phyloP scores from a whole-genome alignment of 2,888 invertebrate species.

The Apeira syringaria region DNA sequence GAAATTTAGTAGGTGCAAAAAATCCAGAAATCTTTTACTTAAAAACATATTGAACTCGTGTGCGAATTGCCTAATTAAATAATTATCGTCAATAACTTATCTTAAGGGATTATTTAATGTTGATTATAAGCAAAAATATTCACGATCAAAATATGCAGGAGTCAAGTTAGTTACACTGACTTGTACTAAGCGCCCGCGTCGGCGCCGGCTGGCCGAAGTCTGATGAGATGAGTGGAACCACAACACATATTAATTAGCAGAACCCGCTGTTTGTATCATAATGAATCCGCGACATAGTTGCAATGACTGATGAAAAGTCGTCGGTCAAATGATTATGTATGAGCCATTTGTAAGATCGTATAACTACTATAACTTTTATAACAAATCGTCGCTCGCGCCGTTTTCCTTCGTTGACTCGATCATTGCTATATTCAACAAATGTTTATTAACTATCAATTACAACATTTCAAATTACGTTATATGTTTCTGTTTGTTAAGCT shows the following conservation, averaged over 20 bases:
- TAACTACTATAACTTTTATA: constrained; percentile 30
- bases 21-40: too few relatives aligned
- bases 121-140: too few relatives aligned
- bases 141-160: too few relatives aligned
- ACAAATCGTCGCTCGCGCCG: constrained; percentile 31
- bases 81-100: too few relatives aligned
- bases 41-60: too few relatives aligned
- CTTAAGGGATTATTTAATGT: too few relatives aligned
- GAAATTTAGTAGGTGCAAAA: too few relatives aligned
- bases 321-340: constrained; percentile 38
- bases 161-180: too few relatives aligned
- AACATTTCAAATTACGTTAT: constrained; percentile 12
- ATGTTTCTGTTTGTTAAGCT: neutral
- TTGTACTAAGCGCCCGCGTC: too few relatives aligned
- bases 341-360: constrained; percentile 43
- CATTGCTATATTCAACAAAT: constrained; percentile 19
- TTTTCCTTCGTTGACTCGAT: constrained; percentile 23
- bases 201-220: neutral
- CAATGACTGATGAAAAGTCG: constrained; percentile 47
- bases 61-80: too few relatives aligned
- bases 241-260: neutral
- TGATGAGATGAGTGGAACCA: neutral
- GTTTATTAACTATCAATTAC: constrained; percentile 20
- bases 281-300: constrained; percentile 34
- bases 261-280: neutral